Conservation (phyloP, 2,888 invertebrate genomes). For the Mycogona germanica region DNA sequence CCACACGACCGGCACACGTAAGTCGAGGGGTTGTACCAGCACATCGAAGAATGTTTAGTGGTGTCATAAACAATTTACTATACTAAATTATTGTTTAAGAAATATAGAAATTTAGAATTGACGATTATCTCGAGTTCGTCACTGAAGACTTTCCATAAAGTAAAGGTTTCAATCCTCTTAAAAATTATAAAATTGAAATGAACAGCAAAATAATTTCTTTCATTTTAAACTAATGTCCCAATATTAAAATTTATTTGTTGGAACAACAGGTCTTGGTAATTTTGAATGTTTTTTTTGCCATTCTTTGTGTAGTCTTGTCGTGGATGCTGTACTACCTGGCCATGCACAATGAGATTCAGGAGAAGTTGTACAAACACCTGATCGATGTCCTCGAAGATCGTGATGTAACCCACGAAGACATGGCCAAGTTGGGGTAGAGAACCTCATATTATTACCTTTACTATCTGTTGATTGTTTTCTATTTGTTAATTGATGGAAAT, state of each 20-base stretch:
- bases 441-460: neutral
- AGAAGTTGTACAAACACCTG: constrained; percentile 29
- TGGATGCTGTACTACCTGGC: constrained; percentile 34
- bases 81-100: neutral
- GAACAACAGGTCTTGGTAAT: no score
- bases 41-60: no score
- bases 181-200: no score
- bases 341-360: constrained; percentile 30
- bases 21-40: neutral
- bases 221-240: no score
- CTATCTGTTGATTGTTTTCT: constrained; percentile 20
- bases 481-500: constrained; percentile 22
- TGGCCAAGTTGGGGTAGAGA: constrained; percentile 26
- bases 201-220: no score
- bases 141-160: no score
- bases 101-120: neutral
- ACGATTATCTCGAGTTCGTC: neutral
- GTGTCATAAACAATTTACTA: neutral
- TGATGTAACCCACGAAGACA: neutral
- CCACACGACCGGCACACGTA: constrained; percentile 7
- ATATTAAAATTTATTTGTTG: no score
- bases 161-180: no score
- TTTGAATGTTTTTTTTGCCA: constrained; percentile 12
- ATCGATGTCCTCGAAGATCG: constrained; percentile 5
- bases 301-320: constrained; percentile 32